Evolutionary conservation across 2,113 vertebrate species (phyloP).

Genomic region (Mesoclemmys tuberculata): DNA sequence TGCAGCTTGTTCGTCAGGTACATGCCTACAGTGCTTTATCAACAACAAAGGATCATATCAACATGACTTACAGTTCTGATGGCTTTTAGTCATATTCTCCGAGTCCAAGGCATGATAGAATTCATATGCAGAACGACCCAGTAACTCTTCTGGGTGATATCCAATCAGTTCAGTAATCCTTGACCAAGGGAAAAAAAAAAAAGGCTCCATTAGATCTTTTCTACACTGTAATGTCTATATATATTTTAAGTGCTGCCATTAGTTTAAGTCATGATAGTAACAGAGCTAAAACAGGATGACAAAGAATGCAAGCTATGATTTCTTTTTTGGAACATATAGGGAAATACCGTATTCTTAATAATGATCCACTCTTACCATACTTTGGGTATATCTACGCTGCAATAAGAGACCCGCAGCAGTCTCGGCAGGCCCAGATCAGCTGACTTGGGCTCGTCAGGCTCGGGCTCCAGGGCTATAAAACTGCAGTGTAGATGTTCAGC

Average conservation of each 20-base stretch:
- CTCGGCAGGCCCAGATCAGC: not conserved
- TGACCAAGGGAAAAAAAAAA: conserved; percentile 44
- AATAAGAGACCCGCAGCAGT: not conserved
- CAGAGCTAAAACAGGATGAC: not conserved
- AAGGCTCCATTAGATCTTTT: not conserved
- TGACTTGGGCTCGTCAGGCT: not conserved
- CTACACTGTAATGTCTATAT: not conserved
- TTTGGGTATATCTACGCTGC: not conserved
- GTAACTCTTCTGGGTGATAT: conserved; percentile 89
- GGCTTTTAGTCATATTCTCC: conserved; percentile 88
- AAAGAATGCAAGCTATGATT: not conserved
- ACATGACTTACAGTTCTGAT: conserved; percentile 87
- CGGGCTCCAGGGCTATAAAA: not conserved
- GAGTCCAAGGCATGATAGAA: conserved; percentile 93
- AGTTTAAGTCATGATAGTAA: not conserved
- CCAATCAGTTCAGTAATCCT: conserved; percentile 91
- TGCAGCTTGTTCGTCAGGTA: not conserved
- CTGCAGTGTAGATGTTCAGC: not conserved
- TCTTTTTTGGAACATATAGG: not conserved
- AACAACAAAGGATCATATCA: not conserved
- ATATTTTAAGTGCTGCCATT: not conserved
- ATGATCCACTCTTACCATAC: not conserved
- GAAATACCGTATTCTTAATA: not conserved
- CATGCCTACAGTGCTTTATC: not conserved
- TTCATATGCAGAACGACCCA: conserved; percentile 91